Conservation (phyloP, 2,888 invertebrate species). For the Agonopterix heracliana region DNA sequence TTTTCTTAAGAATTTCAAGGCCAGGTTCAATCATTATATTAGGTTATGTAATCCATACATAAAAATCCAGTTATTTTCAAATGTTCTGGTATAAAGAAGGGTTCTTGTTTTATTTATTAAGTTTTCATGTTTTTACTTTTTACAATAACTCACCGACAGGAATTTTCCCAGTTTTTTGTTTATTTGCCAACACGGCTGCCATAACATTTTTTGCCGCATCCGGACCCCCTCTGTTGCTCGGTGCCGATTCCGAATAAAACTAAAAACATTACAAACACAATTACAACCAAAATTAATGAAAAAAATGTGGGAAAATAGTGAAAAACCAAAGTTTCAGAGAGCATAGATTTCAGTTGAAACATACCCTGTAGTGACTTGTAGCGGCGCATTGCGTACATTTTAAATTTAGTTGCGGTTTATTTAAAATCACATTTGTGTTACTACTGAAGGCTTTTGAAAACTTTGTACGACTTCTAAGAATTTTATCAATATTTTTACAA, state of each 20-base stretch:
- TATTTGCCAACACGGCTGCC: slow-evolving; percentile 68
- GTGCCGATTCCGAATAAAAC: slow-evolving; percentile 48
- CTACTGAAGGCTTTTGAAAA: slow-evolving; percentile 36
- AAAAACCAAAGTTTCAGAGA: not conserved
- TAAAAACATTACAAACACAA: slow-evolving; percentile 27
- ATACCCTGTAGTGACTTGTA: slow-evolving; percentile 53
- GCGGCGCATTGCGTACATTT: slow-evolving; percentile 52
- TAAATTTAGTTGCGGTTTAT: slow-evolving; percentile 48
- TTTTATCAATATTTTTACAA: slow-evolving; percentile 53
- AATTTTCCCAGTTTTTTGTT: slow-evolving; percentile 68
- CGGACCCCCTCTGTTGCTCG: slow-evolving; percentile 32
- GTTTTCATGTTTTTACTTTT: not conserved
- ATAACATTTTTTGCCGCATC: slow-evolving; percentile 69
- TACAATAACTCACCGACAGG: slow-evolving; percentile 58
- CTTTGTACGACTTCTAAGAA: slow-evolving; percentile 53
- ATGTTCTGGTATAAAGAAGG: not conserved
- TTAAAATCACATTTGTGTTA: slow-evolving; percentile 36
- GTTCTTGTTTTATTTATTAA: not conserved
- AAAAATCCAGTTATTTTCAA: not conserved
- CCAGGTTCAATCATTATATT: slow-evolving; percentile 2
- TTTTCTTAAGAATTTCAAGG: slow-evolving; percentile 4
- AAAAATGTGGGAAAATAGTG: not conserved
- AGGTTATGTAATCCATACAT: slow-evolving; percentile 5
- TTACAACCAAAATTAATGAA: not conserved
- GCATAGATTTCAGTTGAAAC: slow-evolving; percentile 12